A percentile compares a stretch with the other conserved stretches of the same genome.
phyloP scores from a whole-genome alignment of 2,113 vertebrate species.

The Mustelus asterias region DNA sequence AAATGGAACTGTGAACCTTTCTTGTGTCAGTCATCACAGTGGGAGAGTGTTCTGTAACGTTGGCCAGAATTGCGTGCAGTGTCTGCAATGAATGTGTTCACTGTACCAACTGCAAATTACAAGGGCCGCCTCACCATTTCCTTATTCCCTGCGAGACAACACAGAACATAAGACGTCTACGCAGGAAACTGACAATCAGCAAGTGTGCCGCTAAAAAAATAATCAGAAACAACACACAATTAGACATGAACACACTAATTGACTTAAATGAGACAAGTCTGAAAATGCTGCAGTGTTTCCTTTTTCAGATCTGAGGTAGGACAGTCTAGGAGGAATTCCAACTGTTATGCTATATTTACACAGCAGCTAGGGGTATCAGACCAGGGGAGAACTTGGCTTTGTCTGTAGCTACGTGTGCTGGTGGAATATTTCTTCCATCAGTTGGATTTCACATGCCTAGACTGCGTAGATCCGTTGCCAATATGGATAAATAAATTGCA shows the following conservation, averaged over 20 bases:
- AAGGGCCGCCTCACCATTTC: constrained; percentile 1
- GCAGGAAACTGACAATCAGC: not conserved
- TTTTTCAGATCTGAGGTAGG: not conserved
- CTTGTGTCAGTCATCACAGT: constrained; percentile 14
- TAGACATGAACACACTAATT: constrained; percentile 9
- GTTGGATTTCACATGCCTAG: not conserved
- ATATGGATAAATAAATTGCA: not conserved
- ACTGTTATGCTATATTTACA: not conserved
- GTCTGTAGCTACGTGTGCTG: not conserved
- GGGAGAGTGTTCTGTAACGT: not conserved
- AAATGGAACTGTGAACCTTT: not conserved
- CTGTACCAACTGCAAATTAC: constrained; percentile 1
- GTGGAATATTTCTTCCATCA: not conserved
- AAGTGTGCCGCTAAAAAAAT: not conserved
- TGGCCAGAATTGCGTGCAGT: not conserved
- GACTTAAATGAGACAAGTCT: constrained; percentile 14
- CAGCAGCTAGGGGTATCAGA: not conserved
- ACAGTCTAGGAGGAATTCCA: not conserved
- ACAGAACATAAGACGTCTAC: not conserved
- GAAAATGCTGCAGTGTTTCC: not conserved
- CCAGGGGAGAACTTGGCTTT: not conserved
- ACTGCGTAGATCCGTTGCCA: not conserved
- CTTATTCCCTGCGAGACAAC: not conserved
- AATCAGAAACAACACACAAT: not conserved
- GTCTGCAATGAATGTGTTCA: not conserved